These are phyloP conservation scores for Cynopterus brachyotis DNA, from an alignment of 2,113 vertebrate species.

Conservation along the genomic window DNA sequence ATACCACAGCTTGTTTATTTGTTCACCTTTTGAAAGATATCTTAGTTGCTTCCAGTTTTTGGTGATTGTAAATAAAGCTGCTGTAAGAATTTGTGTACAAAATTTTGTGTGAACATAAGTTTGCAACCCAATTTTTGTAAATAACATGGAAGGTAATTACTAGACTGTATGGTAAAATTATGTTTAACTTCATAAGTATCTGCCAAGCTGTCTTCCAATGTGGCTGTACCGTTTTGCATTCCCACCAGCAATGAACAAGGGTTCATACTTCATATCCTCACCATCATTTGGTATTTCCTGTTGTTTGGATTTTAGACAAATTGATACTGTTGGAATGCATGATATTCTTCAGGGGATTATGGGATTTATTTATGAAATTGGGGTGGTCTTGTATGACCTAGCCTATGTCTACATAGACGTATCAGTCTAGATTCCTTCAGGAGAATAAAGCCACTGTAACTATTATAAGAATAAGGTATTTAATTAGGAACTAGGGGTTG, in stretches of 20 bases:
- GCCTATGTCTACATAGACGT: not conserved
- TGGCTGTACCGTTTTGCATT: not conserved
- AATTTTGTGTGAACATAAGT: not conserved
- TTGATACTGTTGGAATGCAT: not conserved
- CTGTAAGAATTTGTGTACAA: not conserved
- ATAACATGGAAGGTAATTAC: not conserved
- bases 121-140: not conserved
- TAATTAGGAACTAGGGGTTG: not conserved
- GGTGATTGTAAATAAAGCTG: constrained; percentile 11
- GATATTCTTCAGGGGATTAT: not conserved
- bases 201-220: not conserved
- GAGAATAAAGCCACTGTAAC: not conserved
- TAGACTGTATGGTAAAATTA: not conserved
- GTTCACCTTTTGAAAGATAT: not conserved
- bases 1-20: not conserved
- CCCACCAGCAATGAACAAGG: not conserved
- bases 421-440: not conserved
- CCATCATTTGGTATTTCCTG: not conserved
- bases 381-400: not conserved
- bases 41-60: not conserved
- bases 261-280: not conserved
- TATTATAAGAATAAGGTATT: not conserved
- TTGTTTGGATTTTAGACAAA: not conserved
- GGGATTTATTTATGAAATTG: not conserved
- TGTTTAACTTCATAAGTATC: not conserved